Base-by-base conservation (phyloP, 2,888 invertebrate species). In the Spicauda simplicius region DNA sequence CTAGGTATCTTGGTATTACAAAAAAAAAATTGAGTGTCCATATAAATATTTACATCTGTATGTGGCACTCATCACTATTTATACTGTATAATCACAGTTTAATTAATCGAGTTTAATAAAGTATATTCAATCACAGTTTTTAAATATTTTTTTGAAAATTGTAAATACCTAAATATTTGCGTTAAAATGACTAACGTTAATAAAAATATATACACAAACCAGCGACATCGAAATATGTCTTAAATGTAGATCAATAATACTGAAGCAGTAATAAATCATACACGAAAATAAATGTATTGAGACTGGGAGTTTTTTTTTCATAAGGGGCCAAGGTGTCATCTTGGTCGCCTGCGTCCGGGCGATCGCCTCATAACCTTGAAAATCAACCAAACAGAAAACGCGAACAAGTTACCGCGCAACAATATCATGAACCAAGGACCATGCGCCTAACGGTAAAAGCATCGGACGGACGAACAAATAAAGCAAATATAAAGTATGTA, bases 341-440 rank as follows among this genome's bases (percentile, higher is more conserved):
- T 85, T 84, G 83, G 80, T 83, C 85, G 14, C 4, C 45, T 37
- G 11, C 84, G 81, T 77, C 79, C 79, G 72, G 77, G 77, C 82
- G 81, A 80, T 83, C 80, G 83, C 80, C 77, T 72, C 75, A 78
- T 91, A 92, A 91, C 91, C 91, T 92, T 92, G 91, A 91, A 88
- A 69, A 83, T 75, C 75, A 77, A 77, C 64, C 75, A 74, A 68
- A 67, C 61, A 66, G 19, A 58, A 20, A 53, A 53, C 25, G 30
- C 41, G 33, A 65, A 20, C 56, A 10, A 45, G 37, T 12, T 37
- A 37, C 37, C 37, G 37, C 37, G 37, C 25, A 41, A 11, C 41
- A 19, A 50, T 20, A 58, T 59, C 52, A 41, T 11, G 25, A 16
- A 52, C n/a, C 18, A 59, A 53, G 30, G 53, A 53, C 30, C 25